Evolutionary conservation across 1,140 invertebrate genomes (phyloP).

Genomic region (Idris sp.): DNA sequence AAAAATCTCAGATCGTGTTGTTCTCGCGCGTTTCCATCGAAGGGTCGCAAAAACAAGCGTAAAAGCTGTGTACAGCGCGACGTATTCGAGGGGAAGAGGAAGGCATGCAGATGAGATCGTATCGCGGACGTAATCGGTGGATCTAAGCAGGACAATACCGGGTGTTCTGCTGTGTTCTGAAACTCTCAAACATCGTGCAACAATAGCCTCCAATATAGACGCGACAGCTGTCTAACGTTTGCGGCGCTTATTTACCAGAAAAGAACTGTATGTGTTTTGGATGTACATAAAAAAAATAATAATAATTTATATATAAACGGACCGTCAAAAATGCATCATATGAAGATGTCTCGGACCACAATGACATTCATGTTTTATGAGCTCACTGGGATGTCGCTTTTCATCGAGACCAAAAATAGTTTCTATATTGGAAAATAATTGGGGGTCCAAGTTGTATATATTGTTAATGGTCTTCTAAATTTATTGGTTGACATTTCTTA

Average conservation of each 20-base stretch:
- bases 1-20: too few relatives aligned
- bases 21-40: too few relatives aligned
- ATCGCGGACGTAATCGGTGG: slow-evolving; percentile 75
- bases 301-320: slow-evolving; percentile 28
- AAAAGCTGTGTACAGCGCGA: too few relatives aligned
- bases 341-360: slow-evolving; percentile 51
- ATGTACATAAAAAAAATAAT: slow-evolving; percentile 47
- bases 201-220: slow-evolving; percentile 74
- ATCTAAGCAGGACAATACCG: slow-evolving; percentile 76
- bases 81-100: slow-evolving; percentile 24
- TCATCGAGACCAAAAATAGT: slow-evolving; percentile 1
- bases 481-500: too few relatives aligned
- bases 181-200: slow-evolving; percentile 76
- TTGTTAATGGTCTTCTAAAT: slow-evolving; percentile 41
- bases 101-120: slow-evolving; percentile 77
- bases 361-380: slow-evolving; percentile 51
- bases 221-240: slow-evolving; percentile 76
- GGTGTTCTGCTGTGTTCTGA: slow-evolving; percentile 75
- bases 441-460: slow-evolving; percentile 25
- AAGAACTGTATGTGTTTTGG: slow-evolving; percentile 55
- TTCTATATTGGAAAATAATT: slow-evolving; percentile 46
- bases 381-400: slow-evolving; percentile 9
- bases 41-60: too few relatives aligned
- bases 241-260: slow-evolving; percentile 48
- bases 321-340: slow-evolving; percentile 37